Conservation (phyloP, 2,888 invertebrate species). For the Trichogramma dendrolimi region DNA sequence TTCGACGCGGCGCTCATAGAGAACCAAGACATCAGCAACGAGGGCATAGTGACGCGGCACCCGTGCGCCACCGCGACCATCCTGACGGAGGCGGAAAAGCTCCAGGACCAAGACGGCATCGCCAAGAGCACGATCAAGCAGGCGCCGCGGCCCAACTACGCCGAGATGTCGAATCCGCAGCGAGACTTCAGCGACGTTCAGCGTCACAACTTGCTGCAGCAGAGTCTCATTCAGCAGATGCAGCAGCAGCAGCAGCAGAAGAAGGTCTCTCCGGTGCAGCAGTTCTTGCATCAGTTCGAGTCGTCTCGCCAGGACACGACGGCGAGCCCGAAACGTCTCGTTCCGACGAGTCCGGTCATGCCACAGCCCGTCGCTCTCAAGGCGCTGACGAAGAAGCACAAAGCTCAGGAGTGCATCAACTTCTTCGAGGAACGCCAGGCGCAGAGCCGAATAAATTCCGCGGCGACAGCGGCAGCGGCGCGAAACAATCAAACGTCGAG, state of each 20-base stretch:
- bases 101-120: constrained; percentile 20
- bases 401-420: constrained; percentile 40
- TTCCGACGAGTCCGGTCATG: constrained; percentile 21
- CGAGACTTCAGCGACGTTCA: constrained; percentile 38
- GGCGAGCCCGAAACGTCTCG: not conserved
- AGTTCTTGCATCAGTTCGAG: constrained; percentile 17
- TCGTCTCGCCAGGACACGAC: not conserved
- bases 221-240: constrained; percentile 38
- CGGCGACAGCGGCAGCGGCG: constrained; percentile 30
- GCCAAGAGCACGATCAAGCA: constrained; percentile 16
- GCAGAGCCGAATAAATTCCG: not conserved
- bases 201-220: constrained; percentile 47
- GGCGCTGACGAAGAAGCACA: constrained; percentile 33
- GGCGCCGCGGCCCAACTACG: constrained; percentile 9
- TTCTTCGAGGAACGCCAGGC: constrained; percentile 38
- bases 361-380: constrained; percentile 30
- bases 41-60: constrained; percentile 47
- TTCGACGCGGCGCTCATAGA: constrained; percentile 40
- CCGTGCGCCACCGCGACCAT: constrained; percentile 47
- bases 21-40: constrained; percentile 47
- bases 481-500: constrained; percentile 33
- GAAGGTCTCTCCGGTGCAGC: constrained; percentile 22
- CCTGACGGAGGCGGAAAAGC: constrained; percentile 36
- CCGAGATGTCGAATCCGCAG: constrained; percentile 4
- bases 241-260: constrained; percentile 28